Evolutionary conservation across 2,888 invertebrate genomes (phyloP), one percentile per base, ranked within the genome.

Genomic region (Anarsia innoxiella): DNA sequence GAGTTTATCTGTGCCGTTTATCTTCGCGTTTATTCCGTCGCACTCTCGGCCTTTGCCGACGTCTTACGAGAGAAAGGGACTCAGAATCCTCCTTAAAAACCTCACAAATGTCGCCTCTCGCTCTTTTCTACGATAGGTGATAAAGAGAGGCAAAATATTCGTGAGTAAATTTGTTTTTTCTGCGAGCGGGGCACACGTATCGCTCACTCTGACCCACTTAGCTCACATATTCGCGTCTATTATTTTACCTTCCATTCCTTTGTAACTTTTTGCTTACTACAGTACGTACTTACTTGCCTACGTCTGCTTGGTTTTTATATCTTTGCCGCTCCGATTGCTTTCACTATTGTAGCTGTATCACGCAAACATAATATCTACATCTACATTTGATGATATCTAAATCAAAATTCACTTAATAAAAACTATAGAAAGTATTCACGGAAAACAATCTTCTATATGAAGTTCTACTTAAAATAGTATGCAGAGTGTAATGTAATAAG

Each of bases 401-500:
- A n/a, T n/a, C n/a, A n/a, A n/a, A n/a, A n/a, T n/a, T n/a, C n/a
- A n/a, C n/a, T n/a, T n/a, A n/a, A n/a, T n/a, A n/a, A n/a, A n/a
- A n/a, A n/a, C n/a, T n/a, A n/a, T n/a, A n/a, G n/a, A n/a, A n/a
- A n/a, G n/a, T n/a, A n/a, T n/a, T n/a, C n/a, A n/a, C n/a, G n/a
- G n/a, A n/a, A n/a, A n/a, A n/a, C n/a, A n/a, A n/a, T n/a, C n/a
- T n/a, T n/a, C n/a, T n/a, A n/a, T n/a, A n/a, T 3, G 23, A 31
- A 31, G 31, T 31, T 19, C 31, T 31, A 9, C 12, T 2, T 12
- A n/a, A 15, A 30, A 15, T 15, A 10, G 10, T 12, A 13, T 28
- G 10, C 28, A 23, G 30, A 2, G n/a, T n/a, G n/a, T n/a, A 56
- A 56, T 61, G 60, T 65, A 66, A 67, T 69, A 68, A 69, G 62